Base-by-base conservation (phyloP, 2,113 vertebrate species). In the Trochalopteron elliotii region DNA sequence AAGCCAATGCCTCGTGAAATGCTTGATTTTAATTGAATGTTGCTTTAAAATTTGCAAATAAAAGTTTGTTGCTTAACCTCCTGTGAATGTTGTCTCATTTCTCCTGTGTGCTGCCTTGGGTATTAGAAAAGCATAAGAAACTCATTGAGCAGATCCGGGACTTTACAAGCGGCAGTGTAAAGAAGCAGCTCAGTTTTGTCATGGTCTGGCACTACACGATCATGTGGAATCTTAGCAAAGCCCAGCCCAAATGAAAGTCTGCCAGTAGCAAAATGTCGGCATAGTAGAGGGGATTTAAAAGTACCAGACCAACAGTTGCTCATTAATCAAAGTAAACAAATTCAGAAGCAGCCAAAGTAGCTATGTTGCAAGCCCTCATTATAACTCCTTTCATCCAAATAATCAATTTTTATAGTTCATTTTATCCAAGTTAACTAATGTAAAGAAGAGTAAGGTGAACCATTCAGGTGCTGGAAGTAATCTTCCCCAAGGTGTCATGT, bases 111-210 rank as follows among this genome's bases (percentile, higher is more conserved):
- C 40, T 89, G 24, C 35, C 20, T 76, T 21, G 18, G 13, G n/a
- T 68, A 35, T 69, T 27, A 69, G 61, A 59, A 75, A 40, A 28
- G 1, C 7, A 5, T 40, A 42, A 76, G 30, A 76, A 76, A 47
- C 55, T 42, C 2, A 0, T 61, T 1, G 5, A 35, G 40, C 56
- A 40, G 33, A 18, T 55, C 39, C 0, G 0, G 47, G 30, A 12
- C 63, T 76, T 76, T 13, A 42, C 21, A 37, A 30, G 3, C 40
- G 23, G 7, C 53, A n/a, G 25, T 9, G 14, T 76, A 65, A 79
- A 69, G 65, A 50, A 69, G 67, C 45, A 85, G 45, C 42, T 86
- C 28, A 12, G 0, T 45, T 87, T 22, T 60, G 15, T 77, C 39
- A 2, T 57, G 49, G 44, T 59, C 63, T 61, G 37, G 55, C 39